A percentile compares a stretch with the other conserved stretches of the same genome.
Conservation (phyloP, 2,888 invertebrate species). For the Sisyra terminalis region DNA sequence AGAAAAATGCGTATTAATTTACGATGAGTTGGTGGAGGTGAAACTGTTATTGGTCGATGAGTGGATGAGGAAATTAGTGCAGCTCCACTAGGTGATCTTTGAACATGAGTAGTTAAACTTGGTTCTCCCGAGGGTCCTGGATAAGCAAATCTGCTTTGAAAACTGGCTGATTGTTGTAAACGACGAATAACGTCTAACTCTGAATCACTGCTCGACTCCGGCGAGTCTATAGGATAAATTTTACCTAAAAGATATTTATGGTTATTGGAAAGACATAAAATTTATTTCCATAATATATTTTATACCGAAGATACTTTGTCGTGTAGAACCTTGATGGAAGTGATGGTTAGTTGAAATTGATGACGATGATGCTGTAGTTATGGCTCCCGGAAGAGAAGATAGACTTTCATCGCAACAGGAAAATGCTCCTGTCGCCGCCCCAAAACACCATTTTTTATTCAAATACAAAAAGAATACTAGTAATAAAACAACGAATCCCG, state of each 20-base stretch:
- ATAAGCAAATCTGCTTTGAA: slow-evolving; percentile 8
- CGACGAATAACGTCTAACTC: slow-evolving; percentile 38
- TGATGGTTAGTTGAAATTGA: not conserved
- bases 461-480: slow-evolving; percentile 76
- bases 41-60: slow-evolving; percentile 4
- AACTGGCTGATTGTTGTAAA: slow-evolving; percentile 29
- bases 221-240: slow-evolving; percentile 43
- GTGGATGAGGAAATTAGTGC: not conserved
- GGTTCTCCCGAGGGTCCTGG: not conserved
- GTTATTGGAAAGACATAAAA: too few species aligned
- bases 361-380: slow-evolving; percentile 1
- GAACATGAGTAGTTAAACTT: not conserved
- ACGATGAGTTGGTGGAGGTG: slow-evolving; percentile 4
- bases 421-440: slow-evolving; percentile 38
- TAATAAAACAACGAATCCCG: slow-evolving; percentile 65
- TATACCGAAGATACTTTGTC: slow-evolving; percentile 3
- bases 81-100: not conserved
- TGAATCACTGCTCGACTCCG: slow-evolving; percentile 56
- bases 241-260: slow-evolving; percentile 28
- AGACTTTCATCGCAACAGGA: slow-evolving; percentile 42
- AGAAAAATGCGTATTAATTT: not conserved
- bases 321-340: not conserved
- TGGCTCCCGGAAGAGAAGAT: slow-evolving; percentile 25
- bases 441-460: slow-evolving; percentile 60
- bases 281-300: not conserved